A percentile compares a stretch with the other conserved stretches of the same genome.
Conservation (phyloP, 2,797 vertebrate genomes). For the Phaenicophaeus curvirostris region DNA sequence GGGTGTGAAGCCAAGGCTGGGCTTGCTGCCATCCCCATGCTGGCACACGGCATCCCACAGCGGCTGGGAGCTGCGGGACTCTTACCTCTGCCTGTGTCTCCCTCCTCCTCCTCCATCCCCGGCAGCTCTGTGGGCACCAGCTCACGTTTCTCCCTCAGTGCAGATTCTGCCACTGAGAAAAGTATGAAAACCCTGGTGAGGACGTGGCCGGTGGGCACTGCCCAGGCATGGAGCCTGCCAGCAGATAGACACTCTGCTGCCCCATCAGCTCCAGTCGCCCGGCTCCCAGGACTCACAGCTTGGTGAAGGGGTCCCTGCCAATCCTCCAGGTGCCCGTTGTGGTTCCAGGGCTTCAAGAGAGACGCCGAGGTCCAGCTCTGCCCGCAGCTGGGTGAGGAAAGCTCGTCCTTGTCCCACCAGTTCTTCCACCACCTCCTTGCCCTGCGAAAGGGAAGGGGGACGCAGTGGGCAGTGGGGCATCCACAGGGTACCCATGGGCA, state of each 20-base stretch:
- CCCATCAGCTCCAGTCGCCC: background rate
- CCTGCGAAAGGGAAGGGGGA: conserved; percentile 23
- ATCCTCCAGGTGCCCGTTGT: rapidly evolving
- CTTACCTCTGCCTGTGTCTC: background rate
- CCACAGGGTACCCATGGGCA: background rate
- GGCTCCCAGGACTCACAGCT: background rate
- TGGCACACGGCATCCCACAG: rapidly evolving
- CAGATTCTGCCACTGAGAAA: background rate
- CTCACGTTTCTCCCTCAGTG: background rate
- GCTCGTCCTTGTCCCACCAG: conserved; percentile 76
- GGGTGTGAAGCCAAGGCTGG: background rate
- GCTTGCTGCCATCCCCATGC: background rate
- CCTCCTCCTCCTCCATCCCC: background rate
- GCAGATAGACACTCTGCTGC: rapidly evolving
- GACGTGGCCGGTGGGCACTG: rapidly evolving
- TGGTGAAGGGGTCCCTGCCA: rapidly evolving
- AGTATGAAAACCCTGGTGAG: rapidly evolving
- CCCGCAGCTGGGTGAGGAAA: conserved; percentile 75
- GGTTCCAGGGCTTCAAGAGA: background rate
- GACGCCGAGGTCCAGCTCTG: conserved; percentile 64
- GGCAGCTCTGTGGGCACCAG: background rate
- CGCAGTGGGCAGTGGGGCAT: background rate
- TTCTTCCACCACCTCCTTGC: conserved; percentile 72
- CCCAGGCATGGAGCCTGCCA: rapidly evolving
- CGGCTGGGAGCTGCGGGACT: rapidly evolving